Base-by-base conservation (phyloP, 92 coral and sea anemone species). In the Porites divaricata region DNA sequence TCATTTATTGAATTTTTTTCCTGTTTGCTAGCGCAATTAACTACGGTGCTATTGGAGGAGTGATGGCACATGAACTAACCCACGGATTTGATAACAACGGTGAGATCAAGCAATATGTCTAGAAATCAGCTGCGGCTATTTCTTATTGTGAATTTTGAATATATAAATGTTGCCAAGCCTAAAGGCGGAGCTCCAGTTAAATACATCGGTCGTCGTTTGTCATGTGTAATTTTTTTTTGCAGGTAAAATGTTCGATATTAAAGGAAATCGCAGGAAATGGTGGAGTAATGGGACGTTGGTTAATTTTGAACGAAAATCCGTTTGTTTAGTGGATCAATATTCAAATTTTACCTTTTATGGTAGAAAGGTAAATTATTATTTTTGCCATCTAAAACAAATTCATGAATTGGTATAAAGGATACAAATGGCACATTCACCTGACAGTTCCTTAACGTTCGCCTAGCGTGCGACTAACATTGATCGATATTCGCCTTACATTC, bases 11-110 rank as follows among this genome's bases (percentile, higher is more conserved):
- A 35, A 35, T 35, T 35, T 35, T 28, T 58, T 16, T 45, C 48
- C 80, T 56, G 35, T 45, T 79, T 15, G 20, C 2, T 67, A 94
- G 98, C 68, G 93, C 98, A 5, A 90, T 94, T 6, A 94, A 94
- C 67, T 94, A 94, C 85, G 98, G 98, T 19, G 95, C 89, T 17
- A 90, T 93, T 81, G 98, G 98, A 41, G 90, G 90, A 50, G 91
- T 94, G 13, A 91, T 89, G 87, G 98, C 95, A 1, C 98, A 94
- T 49, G 98, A 94, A 72, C 23, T 94, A 58, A 94, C 98, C 0
- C 98, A 94, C 86, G 98, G 98, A 45, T 94, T 94, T 74, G 98
- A 94, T 70, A 92, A 91, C 83, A 85, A 81, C 25, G 98, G 98
- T 94, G 59, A n/a, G 88, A 50, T 17, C 2, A 52, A 54, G 16